These are phyloP conservation scores for Arizona elegans DNA, from an alignment of 2,113 vertebrate genomes.

Conservation along the genomic window DNA sequence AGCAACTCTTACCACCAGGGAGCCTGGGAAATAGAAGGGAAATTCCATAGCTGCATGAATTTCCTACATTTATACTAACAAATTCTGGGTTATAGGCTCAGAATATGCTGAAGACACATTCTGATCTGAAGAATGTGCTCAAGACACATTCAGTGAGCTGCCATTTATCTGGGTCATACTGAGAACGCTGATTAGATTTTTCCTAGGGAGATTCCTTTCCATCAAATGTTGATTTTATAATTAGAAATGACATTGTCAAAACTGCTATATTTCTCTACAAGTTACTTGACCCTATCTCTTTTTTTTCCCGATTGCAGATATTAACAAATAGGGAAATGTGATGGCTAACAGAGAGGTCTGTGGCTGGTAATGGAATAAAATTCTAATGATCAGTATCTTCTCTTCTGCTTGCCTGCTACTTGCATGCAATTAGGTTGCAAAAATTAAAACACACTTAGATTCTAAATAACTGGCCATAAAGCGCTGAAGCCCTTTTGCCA, in stretches of 20 bases:
- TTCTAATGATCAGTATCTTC: background rate
- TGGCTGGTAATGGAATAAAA: background rate
- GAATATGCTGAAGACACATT: background rate
- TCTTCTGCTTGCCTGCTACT: conserved; percentile 32
- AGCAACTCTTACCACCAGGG: background rate
- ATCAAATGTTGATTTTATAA: background rate
- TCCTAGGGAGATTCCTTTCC: background rate
- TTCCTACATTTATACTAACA: conserved; percentile 6
- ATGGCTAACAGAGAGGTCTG: background rate
- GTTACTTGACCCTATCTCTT: background rate
- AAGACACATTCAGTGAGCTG: background rate
- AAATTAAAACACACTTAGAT: conserved; percentile 14
- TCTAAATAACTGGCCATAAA: conserved; percentile 34
- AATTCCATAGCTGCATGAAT: background rate
- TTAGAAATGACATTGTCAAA: background rate
- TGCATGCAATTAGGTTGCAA: conserved; percentile 4
- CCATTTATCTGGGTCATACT: background rate
- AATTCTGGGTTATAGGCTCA: background rate
- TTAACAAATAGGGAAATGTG: background rate
- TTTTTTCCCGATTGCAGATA: background rate
- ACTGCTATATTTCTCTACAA: background rate
- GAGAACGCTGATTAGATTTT: background rate
- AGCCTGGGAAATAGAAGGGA: background rate
- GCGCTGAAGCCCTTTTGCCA: background rate
- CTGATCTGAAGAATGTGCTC: background rate